phyloP scores from a whole-genome alignment of 2,797 vertebrate genomes.

The Phataginus tetradactyla region DNA sequence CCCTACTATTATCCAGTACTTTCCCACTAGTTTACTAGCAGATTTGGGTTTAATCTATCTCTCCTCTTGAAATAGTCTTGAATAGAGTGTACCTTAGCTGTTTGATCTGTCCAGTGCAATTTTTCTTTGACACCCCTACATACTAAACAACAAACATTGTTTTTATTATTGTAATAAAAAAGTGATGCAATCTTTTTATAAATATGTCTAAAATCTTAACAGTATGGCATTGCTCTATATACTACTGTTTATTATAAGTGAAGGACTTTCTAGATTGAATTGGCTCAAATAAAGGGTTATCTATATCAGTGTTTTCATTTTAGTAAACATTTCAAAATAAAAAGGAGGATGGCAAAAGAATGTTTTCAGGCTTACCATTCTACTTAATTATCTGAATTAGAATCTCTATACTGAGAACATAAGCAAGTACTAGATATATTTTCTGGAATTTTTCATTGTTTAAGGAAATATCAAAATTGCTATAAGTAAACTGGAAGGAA shows the following conservation, averaged over 20 bases:
- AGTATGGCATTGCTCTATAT: neutral
- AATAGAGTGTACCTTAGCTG: neutral
- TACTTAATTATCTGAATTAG: neutral
- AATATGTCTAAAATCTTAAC: neutral
- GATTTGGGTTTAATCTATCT: neutral
- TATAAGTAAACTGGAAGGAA: neutral
- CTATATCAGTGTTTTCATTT: neutral
- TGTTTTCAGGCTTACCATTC: neutral
- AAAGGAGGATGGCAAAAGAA: neutral
- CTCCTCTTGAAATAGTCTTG: neutral
- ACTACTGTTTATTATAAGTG: neutral
- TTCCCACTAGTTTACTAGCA: neutral
- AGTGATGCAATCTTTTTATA: neutral
- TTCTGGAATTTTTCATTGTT: neutral
- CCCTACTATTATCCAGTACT: no score
- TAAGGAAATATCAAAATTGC: neutral
- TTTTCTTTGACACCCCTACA: neutral
- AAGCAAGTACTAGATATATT: neutral
- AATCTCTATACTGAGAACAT: neutral
- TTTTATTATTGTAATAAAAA: neutral
- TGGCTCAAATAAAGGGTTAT: neutral
- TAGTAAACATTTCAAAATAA: neutral
- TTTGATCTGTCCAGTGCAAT: neutral
- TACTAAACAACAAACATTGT: neutral
- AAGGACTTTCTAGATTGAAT: neutral